Evolutionary conservation across 2,888 invertebrate species (phyloP), one percentile per base, ranked within the genome.

Genomic region (Strigamia crassipes): DNA sequence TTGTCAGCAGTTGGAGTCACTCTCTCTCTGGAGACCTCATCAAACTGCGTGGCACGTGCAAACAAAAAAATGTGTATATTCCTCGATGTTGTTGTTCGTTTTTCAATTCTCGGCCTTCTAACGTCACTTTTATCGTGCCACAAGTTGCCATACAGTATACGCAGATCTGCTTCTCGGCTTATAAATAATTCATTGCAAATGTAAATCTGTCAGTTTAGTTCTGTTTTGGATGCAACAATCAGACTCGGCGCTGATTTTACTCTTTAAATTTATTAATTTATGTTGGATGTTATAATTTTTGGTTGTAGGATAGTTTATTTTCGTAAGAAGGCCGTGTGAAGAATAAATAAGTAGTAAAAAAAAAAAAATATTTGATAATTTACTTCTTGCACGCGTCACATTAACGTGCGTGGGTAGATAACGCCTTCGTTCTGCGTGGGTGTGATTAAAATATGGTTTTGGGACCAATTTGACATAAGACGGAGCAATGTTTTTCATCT

Each of bases 1-100:
- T 66, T 66, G 66, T 66, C 66, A 66, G 66, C 66, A 66, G 66
- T 66, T 66, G 66, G 66, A 66, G 66, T 66, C 66, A 66, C 27
- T 66, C 51, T 51, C 51, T 51, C 66, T 13, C n/a, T n/a, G 66
- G 66, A 66, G 66, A 66, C 66, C 66, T 66, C 66, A 66, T 66
- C 66, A 66, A 66, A 66, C 5, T 66, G 66, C 66, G 66, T 66
- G 66, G 66, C 66, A 66, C 66, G 66, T 66, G 66, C 66, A 66
- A 61, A 66, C 23, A 66, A 66, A 66, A 27, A 9, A 61, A 23
- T 23, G 9, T 66, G 66, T 66, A 27, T 66, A 66, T 66, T 66
- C 10, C 27, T 51, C 51, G 15, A 61, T 21, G 61, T 21, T 66
- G 66, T 66, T 66, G 66, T 66, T 66, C 12, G 13, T 66, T 12